Evolutionary conservation across 2,113 vertebrate genomes (phyloP).

Genomic region (Tachycineta bicolor): DNA sequence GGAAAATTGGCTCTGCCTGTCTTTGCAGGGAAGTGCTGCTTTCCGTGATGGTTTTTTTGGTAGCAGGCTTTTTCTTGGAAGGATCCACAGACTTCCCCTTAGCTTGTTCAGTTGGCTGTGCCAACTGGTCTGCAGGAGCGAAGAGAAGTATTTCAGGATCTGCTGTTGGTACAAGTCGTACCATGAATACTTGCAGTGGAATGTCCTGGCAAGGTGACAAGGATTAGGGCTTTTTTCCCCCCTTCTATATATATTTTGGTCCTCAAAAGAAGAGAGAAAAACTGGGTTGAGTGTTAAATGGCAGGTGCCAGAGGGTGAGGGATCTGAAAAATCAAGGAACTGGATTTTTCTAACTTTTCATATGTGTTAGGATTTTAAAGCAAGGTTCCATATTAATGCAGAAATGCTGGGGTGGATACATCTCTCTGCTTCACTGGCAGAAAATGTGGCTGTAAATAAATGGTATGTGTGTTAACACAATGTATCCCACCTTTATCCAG

Average conservation of each 20-base stretch:
- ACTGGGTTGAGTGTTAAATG: not conserved
- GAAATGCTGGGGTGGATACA: not conserved
- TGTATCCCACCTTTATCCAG: not conserved
- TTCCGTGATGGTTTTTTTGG: constrained; percentile 39
- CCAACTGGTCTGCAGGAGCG: constrained; percentile 49
- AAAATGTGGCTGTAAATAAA: not conserved
- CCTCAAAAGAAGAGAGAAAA: constrained; percentile 17
- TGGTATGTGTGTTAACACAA: not conserved
- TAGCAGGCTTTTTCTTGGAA: constrained; percentile 60
- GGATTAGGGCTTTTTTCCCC: not conserved
- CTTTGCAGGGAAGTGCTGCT: constrained; percentile 13
- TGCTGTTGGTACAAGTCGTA: constrained; percentile 64
- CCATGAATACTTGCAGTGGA: constrained; percentile 51
- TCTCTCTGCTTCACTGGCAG: not conserved
- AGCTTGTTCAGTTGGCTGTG: not conserved
- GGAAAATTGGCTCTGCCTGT: constrained; percentile 10
- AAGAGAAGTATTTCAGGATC: constrained; percentile 55
- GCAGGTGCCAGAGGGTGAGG: not conserved
- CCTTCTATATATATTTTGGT: not conserved
- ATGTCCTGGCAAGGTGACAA: constrained; percentile 55
- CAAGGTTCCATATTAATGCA: not conserved
- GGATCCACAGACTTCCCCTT: constrained; percentile 43
- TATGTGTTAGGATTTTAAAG: not conserved
- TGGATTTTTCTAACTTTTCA: not conserved
- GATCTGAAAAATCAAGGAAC: not conserved